Evolutionary conservation across 2,797 vertebrate species (phyloP).

Genomic region (Siniperca undulata): DNA sequence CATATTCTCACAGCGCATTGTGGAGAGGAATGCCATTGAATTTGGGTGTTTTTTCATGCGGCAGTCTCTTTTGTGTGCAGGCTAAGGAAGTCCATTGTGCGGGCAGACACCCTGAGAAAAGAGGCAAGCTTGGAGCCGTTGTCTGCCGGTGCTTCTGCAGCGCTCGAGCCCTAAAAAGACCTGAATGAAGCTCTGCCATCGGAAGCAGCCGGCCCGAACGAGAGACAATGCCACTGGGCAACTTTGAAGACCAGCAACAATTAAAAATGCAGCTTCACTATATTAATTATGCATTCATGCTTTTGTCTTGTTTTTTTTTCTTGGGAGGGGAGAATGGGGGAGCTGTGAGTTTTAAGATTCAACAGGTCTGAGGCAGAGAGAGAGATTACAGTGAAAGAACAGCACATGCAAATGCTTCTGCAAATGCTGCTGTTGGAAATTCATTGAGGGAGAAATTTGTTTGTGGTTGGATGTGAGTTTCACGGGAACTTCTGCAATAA

Average conservation of each 20-base stretch:
- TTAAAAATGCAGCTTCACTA: slow-evolving; percentile 79
- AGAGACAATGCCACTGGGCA: slow-evolving; percentile 79
- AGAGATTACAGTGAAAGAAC: slow-evolving; percentile 65
- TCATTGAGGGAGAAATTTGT: slow-evolving; percentile 24
- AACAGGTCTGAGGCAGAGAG: slow-evolving; percentile 63
- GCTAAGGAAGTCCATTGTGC: slow-evolving; percentile 86
- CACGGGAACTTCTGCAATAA: slow-evolving; percentile 9
- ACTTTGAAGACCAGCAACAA: slow-evolving; percentile 85
- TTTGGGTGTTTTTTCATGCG: slow-evolving; percentile 83
- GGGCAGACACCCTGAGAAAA: slow-evolving; percentile 85
- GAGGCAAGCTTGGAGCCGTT: slow-evolving; percentile 81
- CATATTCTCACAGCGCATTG: slow-evolving; percentile 79
- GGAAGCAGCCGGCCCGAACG: slow-evolving; percentile 81
- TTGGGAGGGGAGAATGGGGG: slow-evolving; percentile 30
- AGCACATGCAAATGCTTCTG: slow-evolving; percentile 47
- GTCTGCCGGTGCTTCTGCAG: slow-evolving; percentile 82
- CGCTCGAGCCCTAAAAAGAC: slow-evolving; percentile 59
- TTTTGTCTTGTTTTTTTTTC: slow-evolving; percentile 67
- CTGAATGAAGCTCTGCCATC: slow-evolving; percentile 82
- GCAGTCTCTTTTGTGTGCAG: slow-evolving; percentile 83
- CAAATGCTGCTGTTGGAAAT: slow-evolving; percentile 42
- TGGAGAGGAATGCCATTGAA: slow-evolving; percentile 87
- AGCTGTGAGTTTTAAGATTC: slow-evolving; percentile 62
- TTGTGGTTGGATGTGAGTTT: slow-evolving; percentile 9
- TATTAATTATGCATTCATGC: slow-evolving; percentile 84